A percentile compares a stretch with the other conserved stretches of the same genome.
Evolutionary conservation across 2,113 vertebrate genomes (phyloP).

Genomic region (Sapayoa aenigma): DNA sequence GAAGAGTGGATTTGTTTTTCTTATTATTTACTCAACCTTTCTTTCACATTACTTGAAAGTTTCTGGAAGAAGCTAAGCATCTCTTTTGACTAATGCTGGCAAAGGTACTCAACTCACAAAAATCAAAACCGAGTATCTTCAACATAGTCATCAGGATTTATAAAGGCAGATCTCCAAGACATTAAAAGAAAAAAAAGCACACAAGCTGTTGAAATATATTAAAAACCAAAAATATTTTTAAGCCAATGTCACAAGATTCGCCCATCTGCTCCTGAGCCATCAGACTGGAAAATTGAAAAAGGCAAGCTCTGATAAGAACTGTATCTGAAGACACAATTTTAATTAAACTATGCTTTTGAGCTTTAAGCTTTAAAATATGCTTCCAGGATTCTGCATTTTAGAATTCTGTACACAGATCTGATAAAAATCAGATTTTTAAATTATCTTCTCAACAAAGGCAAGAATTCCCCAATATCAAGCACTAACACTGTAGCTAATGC

Average conservation of each 20-base stretch:
- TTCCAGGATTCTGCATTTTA: constrained; percentile 32
- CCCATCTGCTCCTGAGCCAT: constrained; percentile 4
- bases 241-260: background rate
- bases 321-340: constrained; percentile 23
- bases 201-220: background rate
- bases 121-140: background rate
- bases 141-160: background rate
- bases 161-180: background rate
- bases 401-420: background rate
- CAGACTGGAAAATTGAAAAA: constrained; percentile 68
- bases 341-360: constrained; percentile 53
- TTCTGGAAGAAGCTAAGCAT: background rate
- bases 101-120: background rate
- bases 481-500: background rate
- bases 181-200: background rate
- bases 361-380: constrained; percentile 48
- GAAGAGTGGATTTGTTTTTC: background rate
- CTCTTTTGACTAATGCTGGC: background rate
- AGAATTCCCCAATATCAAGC: background rate
- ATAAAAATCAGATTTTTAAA: background rate
- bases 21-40: background rate
- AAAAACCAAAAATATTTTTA: background rate
- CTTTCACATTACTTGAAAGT: background rate
- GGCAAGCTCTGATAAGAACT: constrained; percentile 48
- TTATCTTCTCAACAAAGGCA: background rate